Conservation (phyloP, 2,888 invertebrate species). For the Galerucella calmariensis region DNA sequence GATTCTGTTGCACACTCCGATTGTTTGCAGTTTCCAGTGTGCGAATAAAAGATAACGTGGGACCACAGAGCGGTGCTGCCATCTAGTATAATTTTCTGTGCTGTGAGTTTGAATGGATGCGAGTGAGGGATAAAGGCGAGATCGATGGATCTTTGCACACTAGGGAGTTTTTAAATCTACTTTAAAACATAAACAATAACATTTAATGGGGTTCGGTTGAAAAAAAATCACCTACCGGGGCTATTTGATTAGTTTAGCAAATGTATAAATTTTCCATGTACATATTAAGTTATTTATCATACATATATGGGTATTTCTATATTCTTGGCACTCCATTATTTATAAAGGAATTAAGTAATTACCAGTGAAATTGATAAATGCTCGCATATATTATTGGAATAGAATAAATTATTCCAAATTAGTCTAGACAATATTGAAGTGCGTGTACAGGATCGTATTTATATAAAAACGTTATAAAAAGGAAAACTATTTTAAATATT, state of each 20-base stretch:
- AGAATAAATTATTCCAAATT: slow-evolving; percentile 13
- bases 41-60: slow-evolving; percentile 45
- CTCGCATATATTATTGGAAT: slow-evolving; percentile 20
- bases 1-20: slow-evolving; percentile 52
- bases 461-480: too few relatives aligned
- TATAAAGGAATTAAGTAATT: slow-evolving; percentile 21
- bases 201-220: too few relatives aligned
- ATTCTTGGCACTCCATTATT: slow-evolving; percentile 20
- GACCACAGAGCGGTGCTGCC: slow-evolving; percentile 19
- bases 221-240: too few relatives aligned
- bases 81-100: slow-evolving; percentile 26
- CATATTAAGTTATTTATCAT: slow-evolving; percentile 11
- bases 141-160: neutral
- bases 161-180: neutral
- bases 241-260: too few relatives aligned
- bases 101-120: slow-evolving; percentile 11
- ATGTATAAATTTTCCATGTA: neutral
- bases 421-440: slow-evolving; percentile 7
- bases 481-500: too few relatives aligned
- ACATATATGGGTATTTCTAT: slow-evolving; percentile 45
- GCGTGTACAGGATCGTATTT: neutral
- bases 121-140: neutral
- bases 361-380: slow-evolving; percentile 30
- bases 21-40: slow-evolving; percentile 47
- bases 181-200: neutral